Evolutionary conservation across 2,888 invertebrate species (phyloP).

Genomic region (Spicauda simplicius): DNA sequence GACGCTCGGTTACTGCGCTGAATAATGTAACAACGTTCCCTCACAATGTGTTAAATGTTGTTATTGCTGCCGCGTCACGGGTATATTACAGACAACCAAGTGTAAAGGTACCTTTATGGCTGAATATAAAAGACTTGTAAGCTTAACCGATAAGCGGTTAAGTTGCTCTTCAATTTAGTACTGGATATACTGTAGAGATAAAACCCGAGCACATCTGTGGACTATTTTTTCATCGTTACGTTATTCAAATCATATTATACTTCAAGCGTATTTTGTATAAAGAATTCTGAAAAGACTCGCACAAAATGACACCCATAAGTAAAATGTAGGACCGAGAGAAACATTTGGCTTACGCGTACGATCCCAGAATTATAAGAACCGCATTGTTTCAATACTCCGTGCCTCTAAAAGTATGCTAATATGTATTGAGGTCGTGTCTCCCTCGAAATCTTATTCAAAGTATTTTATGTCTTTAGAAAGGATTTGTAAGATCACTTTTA

Average conservation of each 20-base stretch:
- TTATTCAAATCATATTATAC: conserved; percentile 1
- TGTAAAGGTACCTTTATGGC: background rate
- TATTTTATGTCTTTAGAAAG: background rate
- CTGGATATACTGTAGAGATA: background rate
- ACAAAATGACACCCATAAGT: conserved; percentile 23
- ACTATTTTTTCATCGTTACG: background rate
- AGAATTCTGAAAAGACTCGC: background rate
- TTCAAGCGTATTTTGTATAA: conserved; percentile 1
- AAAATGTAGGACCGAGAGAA: conserved; percentile 15
- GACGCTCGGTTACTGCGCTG: conserved; percentile 33
- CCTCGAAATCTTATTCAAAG: conserved; percentile 15
- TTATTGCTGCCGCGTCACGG: background rate
- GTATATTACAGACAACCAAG: background rate
- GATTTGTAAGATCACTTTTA: conserved; percentile 6
- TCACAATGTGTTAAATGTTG: conserved; percentile 21
- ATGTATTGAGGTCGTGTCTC: conserved; percentile 23
- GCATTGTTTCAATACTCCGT: conserved; percentile 21
- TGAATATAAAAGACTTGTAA: background rate
- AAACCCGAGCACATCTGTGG: background rate
- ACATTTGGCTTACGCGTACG: conserved; percentile 28
- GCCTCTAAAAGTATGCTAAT: conserved; percentile 27
- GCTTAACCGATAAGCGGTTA: background rate
- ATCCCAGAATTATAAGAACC: conserved; percentile 24
- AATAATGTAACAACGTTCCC: conserved; percentile 38
- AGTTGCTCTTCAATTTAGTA: background rate